Base-by-base conservation (phyloP, 2,888 invertebrate genomes). In the Chydorus sphaericus region DNA sequence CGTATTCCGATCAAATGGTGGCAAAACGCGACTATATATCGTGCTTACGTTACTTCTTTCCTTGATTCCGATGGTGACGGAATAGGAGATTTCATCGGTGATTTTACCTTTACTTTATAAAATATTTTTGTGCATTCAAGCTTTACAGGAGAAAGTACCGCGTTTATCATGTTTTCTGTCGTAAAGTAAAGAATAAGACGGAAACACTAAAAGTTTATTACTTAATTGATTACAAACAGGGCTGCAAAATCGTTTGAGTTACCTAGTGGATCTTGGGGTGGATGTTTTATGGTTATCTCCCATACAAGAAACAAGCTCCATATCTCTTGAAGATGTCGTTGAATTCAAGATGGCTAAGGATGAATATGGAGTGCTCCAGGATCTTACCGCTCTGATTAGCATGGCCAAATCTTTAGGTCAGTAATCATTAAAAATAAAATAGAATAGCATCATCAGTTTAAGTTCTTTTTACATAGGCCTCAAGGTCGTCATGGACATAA, bases 221-320 rank as follows among this genome's bases (percentile, higher is more conserved):
- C n/a, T n/a, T n/a, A n/a, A n/a, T n/a, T n/a, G n/a, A n/a, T 30
- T 37, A 10, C 11, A 31, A 18, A 48, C 61, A 76, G 76, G 74
- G 23, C 66, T 74, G 23, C 64, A 62, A 31, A 62, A 65, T 1
- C 64, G 68, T 56, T 63, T 75, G 57, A 64, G 77, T 10, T 79
- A 85, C 63, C 75, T 87, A 29, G 71, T 72, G 38, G 79, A 83
- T 6, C 71, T 83, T 1, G 84, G 85, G 0, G 75, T 89, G 0
- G 79, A 78, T 10, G 82, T 82, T 0, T 76, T 86, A 55, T 90
- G 90, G 88, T 70, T 92, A 57, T 88, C 87, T 0, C 89, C 91
- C 0, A 83, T 92, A 63, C 88, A 81, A 69, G 73, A 74, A 56
- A 88, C 88, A 0, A 44, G 28, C 26, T 26, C 44, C 10, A 28